Evolutionary conservation across 2,797 vertebrate species (phyloP), one percentile per base, ranked within the genome.

Genomic region (Ambastaia sidthimunki): DNA sequence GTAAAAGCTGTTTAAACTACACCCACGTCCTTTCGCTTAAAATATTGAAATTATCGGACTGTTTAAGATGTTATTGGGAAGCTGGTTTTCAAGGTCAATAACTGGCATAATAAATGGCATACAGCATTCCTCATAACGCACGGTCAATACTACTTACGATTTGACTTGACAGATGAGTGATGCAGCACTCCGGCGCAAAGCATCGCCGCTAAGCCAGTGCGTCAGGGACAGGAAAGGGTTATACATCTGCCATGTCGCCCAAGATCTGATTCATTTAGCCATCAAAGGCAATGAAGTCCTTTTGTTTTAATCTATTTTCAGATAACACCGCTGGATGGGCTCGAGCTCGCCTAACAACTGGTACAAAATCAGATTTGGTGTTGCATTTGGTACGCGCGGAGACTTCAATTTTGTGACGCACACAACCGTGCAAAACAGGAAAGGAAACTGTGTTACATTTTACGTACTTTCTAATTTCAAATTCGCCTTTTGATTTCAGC

Each of bases 131-230:
- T 55, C 47, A 18, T 9, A 48, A 25, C 16, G 19, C 25, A 52
- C n/a, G 4, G n/a, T 47, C 50, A 54, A 25, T n/a, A 34, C 19
- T 77, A 80, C 82, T 86, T 72, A 86, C 84, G 44, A 50, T 74
- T 66, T 63, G 55, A 44, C 28, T 63, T 55, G 72, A 16, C 55
- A 62, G 74, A 76, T 72, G 69, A 77, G 34, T 50, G 72, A 62
- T 76, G 70, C 18, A 25, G 25, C 52, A 76, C 65, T 80, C 67
- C 67, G 21, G 52, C 25, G 50, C 52, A 62, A 50, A 62, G 54
- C 78, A 73, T 80, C 63, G 31, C 55, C 59, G 50, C 31, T 73
- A 76, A 74, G 47, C 21, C 68, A 71, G 76, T 44, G 54, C 78
- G 70, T 80, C 74, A 78, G 52, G 41, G 55, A 71, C 63, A 74